Evolutionary conservation across 2,113 vertebrate genomes (phyloP).

Genomic region (Blennius ocellaris): DNA sequence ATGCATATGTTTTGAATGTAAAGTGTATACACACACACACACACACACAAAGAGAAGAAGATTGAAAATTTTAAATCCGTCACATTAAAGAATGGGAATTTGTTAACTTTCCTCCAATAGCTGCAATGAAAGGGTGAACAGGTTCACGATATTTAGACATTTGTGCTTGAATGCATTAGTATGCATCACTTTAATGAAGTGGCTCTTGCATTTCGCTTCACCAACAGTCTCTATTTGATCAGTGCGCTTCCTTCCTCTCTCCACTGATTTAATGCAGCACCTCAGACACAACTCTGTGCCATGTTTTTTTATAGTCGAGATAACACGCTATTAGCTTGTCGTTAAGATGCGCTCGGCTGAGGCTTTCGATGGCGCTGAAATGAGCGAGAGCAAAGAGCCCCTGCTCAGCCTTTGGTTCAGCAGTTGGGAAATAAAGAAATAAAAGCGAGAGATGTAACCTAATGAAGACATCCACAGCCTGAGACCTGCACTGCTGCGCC

Average conservation of each 20-base stretch:
- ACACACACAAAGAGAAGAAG: no score
- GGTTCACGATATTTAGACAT: not conserved
- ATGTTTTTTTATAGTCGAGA: slow-evolving; percentile 34
- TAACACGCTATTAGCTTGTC: slow-evolving; percentile 32
- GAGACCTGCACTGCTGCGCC: slow-evolving; percentile 39
- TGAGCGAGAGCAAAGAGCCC: slow-evolving; percentile 22
- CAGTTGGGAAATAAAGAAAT: slow-evolving; percentile 29
- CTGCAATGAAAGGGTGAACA: not conserved
- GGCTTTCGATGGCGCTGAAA: slow-evolving; percentile 26
- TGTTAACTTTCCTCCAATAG: not conserved
- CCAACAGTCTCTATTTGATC: slow-evolving; percentile 45
- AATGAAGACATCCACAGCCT: slow-evolving; percentile 69
- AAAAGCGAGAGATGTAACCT: slow-evolving; percentile 50
- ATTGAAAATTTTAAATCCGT: no score
- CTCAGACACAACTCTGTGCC: slow-evolving; percentile 19
- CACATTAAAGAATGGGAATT: not conserved
- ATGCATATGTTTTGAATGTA: no score
- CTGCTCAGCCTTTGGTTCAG: slow-evolving; percentile 32
- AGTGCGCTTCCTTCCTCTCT: slow-evolving; percentile 20
- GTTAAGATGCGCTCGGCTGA: slow-evolving; percentile 18
- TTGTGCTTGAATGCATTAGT: slow-evolving; percentile 10
- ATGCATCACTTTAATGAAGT: slow-evolving; percentile 48
- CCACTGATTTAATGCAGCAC: slow-evolving; percentile 30
- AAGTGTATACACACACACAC: no score
- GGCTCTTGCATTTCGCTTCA: slow-evolving; percentile 23